Evolutionary conservation across 2,113 vertebrate genomes (phyloP), one percentile per base, ranked within the genome.

Genomic region (Elaphurus davidianus): DNA sequence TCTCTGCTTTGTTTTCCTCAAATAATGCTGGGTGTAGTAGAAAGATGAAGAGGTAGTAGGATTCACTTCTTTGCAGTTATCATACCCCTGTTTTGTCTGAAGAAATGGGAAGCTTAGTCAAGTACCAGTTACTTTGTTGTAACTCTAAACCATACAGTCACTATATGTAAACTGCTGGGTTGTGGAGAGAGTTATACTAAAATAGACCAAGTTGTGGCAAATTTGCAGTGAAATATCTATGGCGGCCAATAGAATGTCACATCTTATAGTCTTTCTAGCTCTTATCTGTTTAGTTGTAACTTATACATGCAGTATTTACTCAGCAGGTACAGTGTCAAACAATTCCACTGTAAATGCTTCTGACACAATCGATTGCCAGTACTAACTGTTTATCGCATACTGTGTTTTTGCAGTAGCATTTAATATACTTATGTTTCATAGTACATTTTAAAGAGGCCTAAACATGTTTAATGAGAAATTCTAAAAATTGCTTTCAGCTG

Each of bases 311-410:
- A 97, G 25, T 97, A 87, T 95, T 92, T 97, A n/a, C 11, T 96
- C 74, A 85, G 23, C 88, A 79, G 91, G 19, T 36, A 36, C n/a
- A 43, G 19, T 82, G 59, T 97, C 67, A 94, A 81, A 96, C 98
- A 98, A 96, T 98, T 96, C 43, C 85, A 97, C 97, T 98, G 97
- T 96, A 98, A 95, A 94, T 98, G 90, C 83, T 96, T 83, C 94
- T 98, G 97, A 97, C 97, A 98, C 96, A 98, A 67, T 60, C 92
- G 2, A 90, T 71, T 1, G 82, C 50, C 40, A 64, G 3, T 94
- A 93, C 97, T 97, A 79, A 95, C 45, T 74, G 0, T 50, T 94
- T 76, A 96, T 87, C 76, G 1, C 1, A 5, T 91, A 83, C 87
- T 88, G 19, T 47, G 95, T 97, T 88, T 6, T 74, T 98, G 93